Evolutionary conservation across 2,113 vertebrate genomes (phyloP).

Genomic region (Syngnathoides biaculeatus): DNA sequence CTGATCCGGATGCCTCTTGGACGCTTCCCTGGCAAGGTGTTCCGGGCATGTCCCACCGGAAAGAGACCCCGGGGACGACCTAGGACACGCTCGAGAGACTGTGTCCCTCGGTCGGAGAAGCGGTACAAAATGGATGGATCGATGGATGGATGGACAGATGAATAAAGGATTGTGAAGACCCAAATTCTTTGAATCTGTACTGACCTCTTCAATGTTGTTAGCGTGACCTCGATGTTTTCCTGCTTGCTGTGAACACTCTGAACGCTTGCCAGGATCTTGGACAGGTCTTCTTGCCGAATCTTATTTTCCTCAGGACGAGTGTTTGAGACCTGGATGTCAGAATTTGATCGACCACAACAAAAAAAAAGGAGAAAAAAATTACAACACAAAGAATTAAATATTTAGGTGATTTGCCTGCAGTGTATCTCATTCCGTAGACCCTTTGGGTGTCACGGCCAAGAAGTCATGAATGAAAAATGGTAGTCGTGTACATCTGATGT

Average conservation of each 20-base stretch:
- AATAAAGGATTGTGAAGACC: background rate
- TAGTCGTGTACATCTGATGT: background rate
- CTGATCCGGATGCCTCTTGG: too few relatives aligned
- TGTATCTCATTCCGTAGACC: background rate
- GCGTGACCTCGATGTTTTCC: slow-evolving; percentile 83
- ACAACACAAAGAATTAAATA: background rate
- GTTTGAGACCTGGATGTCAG: slow-evolving; percentile 80
- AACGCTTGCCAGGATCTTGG: slow-evolving; percentile 86
- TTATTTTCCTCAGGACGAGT: slow-evolving; percentile 88
- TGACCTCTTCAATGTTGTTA: slow-evolving; percentile 89
- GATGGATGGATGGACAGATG: too few relatives aligned
- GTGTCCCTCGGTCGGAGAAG: too few relatives aligned
- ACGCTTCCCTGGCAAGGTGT: too few relatives aligned
- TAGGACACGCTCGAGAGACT: too few relatives aligned
- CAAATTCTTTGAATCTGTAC: background rate
- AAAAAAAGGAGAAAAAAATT: background rate
- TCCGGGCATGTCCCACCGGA: too few relatives aligned
- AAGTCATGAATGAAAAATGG: too few relatives aligned
- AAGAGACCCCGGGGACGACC: too few relatives aligned
- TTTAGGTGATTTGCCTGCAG: background rate
- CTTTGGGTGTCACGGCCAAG: too few relatives aligned
- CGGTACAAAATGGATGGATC: too few relatives aligned
- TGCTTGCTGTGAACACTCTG: slow-evolving; percentile 91
- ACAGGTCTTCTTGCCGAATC: slow-evolving; percentile 87
- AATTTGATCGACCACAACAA: background rate